These are phyloP conservation scores for Salvelinus sp. DNA, from an alignment of 2,113 vertebrate genomes.

Conservation along the genomic window DNA sequence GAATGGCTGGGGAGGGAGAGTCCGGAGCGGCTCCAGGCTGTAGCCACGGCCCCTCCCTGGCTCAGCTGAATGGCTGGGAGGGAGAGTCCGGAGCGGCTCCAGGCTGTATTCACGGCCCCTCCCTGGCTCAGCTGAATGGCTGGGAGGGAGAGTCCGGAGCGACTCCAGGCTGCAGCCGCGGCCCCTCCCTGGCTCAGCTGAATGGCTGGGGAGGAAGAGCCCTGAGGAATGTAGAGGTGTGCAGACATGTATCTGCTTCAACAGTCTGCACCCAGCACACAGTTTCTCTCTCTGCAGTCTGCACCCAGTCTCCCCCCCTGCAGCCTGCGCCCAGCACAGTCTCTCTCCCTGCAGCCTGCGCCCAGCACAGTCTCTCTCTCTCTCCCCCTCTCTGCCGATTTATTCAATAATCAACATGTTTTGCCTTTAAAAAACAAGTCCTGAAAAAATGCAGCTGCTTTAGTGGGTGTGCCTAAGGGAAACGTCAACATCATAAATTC, in stretches of 20 bases:
- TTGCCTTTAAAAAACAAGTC: not conserved
- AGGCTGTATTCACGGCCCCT: too few relatives aligned
- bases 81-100: conserved; percentile 39
- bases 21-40: conserved; percentile 41
- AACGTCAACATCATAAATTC: not conserved
- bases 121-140: conserved; percentile 33
- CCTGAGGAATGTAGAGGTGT: conserved; percentile 79
- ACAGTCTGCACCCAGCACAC: conserved; percentile 25
- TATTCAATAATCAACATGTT: not conserved
- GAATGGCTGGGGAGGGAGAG: conserved; percentile 42
- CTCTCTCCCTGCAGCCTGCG: not conserved
- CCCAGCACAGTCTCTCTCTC: not conserved
- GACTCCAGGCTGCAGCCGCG: conserved; percentile 25
- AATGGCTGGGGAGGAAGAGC: conserved; percentile 46
- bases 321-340: not conserved
- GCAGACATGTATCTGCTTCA: conserved; percentile 69
- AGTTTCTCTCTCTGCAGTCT: conserved; percentile 11
- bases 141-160: conserved; percentile 46
- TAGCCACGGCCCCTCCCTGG: conserved; percentile 49
- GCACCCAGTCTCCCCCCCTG: not conserved
- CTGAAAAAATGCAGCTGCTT: not conserved
- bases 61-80: conserved; percentile 42
- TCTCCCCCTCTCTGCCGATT: not conserved
- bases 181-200: conserved; percentile 61
- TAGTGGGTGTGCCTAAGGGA: not conserved